Percentiles rank a stretch among this genome's conserved stretches.
Conservation (phyloP, 2,797 vertebrate genomes). For the Paramormyrops hopkinsi region DNA sequence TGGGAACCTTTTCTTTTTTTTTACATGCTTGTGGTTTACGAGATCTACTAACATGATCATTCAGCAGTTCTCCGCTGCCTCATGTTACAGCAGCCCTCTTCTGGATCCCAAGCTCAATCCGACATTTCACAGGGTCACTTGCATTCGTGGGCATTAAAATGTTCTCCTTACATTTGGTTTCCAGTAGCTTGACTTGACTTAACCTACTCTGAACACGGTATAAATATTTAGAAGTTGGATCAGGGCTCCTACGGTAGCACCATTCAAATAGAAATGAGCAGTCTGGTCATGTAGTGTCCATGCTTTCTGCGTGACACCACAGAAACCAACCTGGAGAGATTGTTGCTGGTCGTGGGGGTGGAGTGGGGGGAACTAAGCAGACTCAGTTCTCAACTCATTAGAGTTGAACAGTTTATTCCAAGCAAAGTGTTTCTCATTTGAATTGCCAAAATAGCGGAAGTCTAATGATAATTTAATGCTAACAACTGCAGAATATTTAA, state of each 20-base stretch:
- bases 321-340: not conserved
- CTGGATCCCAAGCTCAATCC: constrained; percentile 37
- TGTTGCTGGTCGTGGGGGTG: not conserved
- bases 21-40: not conserved
- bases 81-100: constrained; percentile 59
- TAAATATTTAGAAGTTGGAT: not conserved
- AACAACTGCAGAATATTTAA: constrained; percentile 60
- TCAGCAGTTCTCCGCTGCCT: constrained; percentile 49
- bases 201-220: not conserved
- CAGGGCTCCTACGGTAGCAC: not conserved
- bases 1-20: not conserved
- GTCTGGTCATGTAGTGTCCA: not conserved
- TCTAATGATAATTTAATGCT: constrained; percentile 72
- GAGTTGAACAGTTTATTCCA: constrained; percentile 60
- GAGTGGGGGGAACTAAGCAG: constrained; percentile 55
- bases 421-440: constrained; percentile 62
- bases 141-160: not conserved
- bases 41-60: constrained; percentile 42
- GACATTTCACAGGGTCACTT: not conserved
- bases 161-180: not conserved
- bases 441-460: constrained; percentile 64
- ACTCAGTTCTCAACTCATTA: constrained; percentile 67
- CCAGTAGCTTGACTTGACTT: not conserved
- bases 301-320: not conserved
- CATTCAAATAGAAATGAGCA: not conserved